Base-by-base conservation (phyloP, 2,888 invertebrate species). In the Cylloceria caligata region DNA sequence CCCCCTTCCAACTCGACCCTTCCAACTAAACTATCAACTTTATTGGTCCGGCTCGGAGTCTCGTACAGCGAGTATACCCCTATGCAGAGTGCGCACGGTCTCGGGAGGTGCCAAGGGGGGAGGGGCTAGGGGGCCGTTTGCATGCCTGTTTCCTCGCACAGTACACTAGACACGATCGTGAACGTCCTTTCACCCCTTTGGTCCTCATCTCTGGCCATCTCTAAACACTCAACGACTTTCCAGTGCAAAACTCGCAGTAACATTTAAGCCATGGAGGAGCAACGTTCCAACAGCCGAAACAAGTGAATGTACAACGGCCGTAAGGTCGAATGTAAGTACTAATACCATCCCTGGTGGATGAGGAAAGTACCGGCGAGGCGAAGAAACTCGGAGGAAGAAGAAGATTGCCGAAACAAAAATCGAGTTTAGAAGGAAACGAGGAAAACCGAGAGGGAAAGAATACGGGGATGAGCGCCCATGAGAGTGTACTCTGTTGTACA, bases 1-100 rank as follows among this genome's bases (percentile, higher is more conserved):
- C 80, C 42, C 81, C 78, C 60, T 71, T 11, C 47, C 69, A 64
- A 39, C 57, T 65, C 75, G 67, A 65, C 82, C 78, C 75, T 69
- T 81, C 79, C 82, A 84, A 86, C 86, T 89, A 88, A 89, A 89
- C 88, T 88, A 88, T 88, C 87, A 88, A 86, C 87, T 87, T 89
- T 89, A 89, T 89, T 88, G 88, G 85, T 86, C 84, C 79, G 81
- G 85, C 85, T 88, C 74, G 27, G 71, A 72, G 80, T 30, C 68
- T 73, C 69, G 71, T 79, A 71, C n/a, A 60, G 52, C 27, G 36
- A 71, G 27, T 73, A 30, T 19, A 73, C 75, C 27, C 55, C 16
- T 36, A 71, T 39, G 65, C 75, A 45, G 45, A 47, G 71, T 49
- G 13, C 45, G 24, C 42, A 45, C 34, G 16, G 19, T 24, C n/a